Conservation (phyloP, 2,797 vertebrate genomes). For the Sebastes itinus region DNA sequence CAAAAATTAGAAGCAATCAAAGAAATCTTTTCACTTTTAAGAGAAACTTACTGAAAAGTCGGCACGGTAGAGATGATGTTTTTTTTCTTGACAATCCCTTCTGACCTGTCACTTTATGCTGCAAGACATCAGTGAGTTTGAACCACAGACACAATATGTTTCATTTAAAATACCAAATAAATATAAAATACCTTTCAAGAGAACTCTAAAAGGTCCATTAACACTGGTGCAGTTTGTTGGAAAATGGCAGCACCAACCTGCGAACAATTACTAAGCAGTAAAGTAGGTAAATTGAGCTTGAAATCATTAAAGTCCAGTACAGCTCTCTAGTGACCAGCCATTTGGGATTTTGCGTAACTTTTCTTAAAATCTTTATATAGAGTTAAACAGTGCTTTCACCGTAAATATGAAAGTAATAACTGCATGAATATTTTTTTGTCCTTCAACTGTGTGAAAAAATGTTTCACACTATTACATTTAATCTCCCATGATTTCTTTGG, state of each 20-base stretch:
- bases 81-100: not conserved
- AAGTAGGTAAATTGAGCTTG: not conserved
- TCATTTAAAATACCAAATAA: conserved; percentile 1
- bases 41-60: not conserved
- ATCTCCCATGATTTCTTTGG: conserved; percentile 18
- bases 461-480: not conserved
- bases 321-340: not conserved
- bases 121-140: not conserved
- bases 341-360: conserved; percentile 10
- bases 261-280: not conserved
- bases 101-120: not conserved
- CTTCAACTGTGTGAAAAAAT: not conserved
- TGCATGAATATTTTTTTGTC: not conserved
- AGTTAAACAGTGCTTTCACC: not conserved
- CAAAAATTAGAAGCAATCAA: conserved; percentile 3
- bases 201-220: not conserved
- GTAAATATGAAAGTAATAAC: not conserved
- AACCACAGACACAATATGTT: conserved; percentile 11
- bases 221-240: not conserved
- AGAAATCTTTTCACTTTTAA: not conserved
- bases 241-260: conserved; percentile 1
- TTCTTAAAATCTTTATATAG: not conserved
- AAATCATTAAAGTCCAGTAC: not conserved
- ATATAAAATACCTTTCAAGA: not conserved
- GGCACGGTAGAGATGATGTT: not conserved